A percentile compares a stretch with the other conserved stretches of the same genome.
Conservation (phyloP, 2,888 invertebrate species). For the Hyppa rectilinea region DNA sequence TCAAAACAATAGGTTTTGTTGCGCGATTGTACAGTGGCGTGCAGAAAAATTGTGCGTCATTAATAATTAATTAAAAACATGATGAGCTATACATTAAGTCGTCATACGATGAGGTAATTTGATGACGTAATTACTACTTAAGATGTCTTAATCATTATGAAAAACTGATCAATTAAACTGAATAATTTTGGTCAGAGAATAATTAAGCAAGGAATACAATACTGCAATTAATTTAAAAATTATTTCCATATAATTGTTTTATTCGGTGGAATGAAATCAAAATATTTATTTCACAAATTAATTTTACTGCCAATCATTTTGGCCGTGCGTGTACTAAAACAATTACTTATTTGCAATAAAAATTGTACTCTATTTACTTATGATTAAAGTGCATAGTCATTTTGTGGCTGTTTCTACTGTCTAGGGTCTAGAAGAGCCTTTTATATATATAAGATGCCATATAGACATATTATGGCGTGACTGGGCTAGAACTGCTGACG, state of each 20-base stretch:
- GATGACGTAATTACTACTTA: conserved; percentile 36
- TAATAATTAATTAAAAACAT: conserved; percentile 26
- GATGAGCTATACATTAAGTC: conserved; percentile 5
- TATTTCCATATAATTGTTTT: conserved; percentile 15
- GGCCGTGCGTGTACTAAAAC: conserved; percentile 33
- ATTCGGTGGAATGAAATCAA: conserved; percentile 34
- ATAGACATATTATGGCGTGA: conserved; percentile 60
- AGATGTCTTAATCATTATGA: conserved; percentile 29
- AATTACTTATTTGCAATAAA: background rate
- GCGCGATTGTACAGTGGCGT: conserved; percentile 42
- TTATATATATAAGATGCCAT: conserved; percentile 32
- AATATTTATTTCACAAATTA: conserved; percentile 39
- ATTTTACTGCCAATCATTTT: conserved; percentile 35
- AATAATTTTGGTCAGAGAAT: conserved; percentile 20
- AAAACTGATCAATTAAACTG: conserved; percentile 24
- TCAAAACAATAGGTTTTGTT: conserved; percentile 57
- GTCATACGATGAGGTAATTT: conserved; percentile 4
- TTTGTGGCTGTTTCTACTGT: background rate
- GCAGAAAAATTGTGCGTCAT: conserved; percentile 35
- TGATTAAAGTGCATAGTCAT: conserved; percentile 14
- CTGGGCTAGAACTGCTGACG: conserved; percentile 59
- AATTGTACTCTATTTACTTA: background rate
- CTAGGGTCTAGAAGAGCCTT: too few species aligned
- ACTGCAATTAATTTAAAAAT: conserved; percentile 32
- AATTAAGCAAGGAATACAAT: conserved; percentile 23